Evolutionary conservation across 1,140 invertebrate genomes (phyloP), one percentile per base, ranked within the genome.

Genomic region (Drosophila tani): DNA sequence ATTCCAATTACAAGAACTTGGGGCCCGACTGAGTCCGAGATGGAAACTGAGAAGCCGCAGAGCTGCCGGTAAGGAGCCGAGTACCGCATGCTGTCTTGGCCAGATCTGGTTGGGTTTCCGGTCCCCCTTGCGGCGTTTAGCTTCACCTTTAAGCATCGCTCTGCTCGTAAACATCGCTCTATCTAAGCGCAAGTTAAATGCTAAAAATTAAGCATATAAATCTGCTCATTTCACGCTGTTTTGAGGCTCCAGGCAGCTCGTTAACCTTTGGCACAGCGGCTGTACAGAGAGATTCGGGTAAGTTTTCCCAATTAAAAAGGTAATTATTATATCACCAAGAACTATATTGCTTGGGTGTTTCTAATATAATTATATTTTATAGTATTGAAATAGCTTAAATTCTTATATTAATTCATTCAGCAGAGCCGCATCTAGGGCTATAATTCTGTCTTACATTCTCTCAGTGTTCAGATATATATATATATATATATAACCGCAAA

Each of bases 221-320:
- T 82, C 63, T 78, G 75, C 63, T 65, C 59, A 82, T 82, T 82
- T 82, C 63, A 82, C 80, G 63, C 75, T 77, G 64, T 68, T 77
- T 73, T 77, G 63, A 63, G 64, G 45, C 80, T 65, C 66, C 49
- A 46, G 57, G 62, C 65, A 41, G 79, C 66, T 77, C 79, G 65
- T 76, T 71, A 71, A 81, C 58, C 56, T 55, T 40, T 19, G 15
- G 4, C 43, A 43, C 17, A 1, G 29, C 9, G 21, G 47, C 1
- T 46, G 50, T 24, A 59, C 24, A 66, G 45, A 45, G 27, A 67
- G 53, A 59, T n/a, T 47, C 29, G 3, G 9, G 9, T 0, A 3
- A 35, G 9, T 35, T 8, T 2, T 24, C 14, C 8, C 15, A 11
- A 47, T 19, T 47, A 9, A 9, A 49, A 49, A 15, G 0, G 0